Evolutionary conservation across 92 coral and sea anemone species (phyloP).

Genomic region (Muricea muricata): DNA sequence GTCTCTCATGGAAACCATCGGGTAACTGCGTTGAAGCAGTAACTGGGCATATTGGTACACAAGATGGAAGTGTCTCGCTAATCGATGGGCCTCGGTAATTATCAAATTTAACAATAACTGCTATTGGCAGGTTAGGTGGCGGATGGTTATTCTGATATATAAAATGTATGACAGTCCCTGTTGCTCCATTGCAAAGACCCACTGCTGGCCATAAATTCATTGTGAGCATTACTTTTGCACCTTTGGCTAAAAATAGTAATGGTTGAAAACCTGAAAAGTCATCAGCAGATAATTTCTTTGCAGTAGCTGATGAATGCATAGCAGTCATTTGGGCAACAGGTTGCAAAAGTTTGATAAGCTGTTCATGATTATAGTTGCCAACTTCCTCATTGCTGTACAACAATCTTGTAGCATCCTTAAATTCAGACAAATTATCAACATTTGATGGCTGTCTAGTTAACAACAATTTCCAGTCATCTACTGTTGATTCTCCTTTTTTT

Average conservation of each 20-base stretch:
- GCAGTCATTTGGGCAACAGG: slow-evolving; percentile 29
- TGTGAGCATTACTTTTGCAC: slow-evolving; percentile 3
- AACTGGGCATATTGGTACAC: slow-evolving; percentile 8
- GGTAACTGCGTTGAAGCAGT: slow-evolving; percentile 2
- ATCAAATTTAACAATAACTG: slow-evolving; percentile 9
- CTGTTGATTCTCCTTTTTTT: slow-evolving; percentile 7
- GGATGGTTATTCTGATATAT: background rate
- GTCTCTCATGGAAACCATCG: slow-evolving; percentile 34
- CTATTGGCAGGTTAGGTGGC: slow-evolving; percentile 15
- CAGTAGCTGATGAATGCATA: slow-evolving; percentile 12
- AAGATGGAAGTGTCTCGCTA: slow-evolving; percentile 4
- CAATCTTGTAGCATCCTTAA: slow-evolving; percentile 2
- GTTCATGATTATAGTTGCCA: slow-evolving; percentile 6
- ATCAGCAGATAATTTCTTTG: slow-evolving; percentile 1
- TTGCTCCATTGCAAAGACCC: slow-evolving; percentile 4
- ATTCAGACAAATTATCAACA: slow-evolving; percentile 19
- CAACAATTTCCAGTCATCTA: slow-evolving; percentile 69
- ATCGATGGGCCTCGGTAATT: slow-evolving; percentile 4
- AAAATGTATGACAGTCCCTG: slow-evolving; percentile 12
- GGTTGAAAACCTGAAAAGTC: slow-evolving; percentile 25
- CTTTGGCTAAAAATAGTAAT: slow-evolving; percentile 4
- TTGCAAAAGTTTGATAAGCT: slow-evolving; percentile 10
- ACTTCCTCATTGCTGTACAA: slow-evolving; percentile 1
- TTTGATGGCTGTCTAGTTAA: slow-evolving; percentile 66
- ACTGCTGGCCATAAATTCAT: slow-evolving; percentile 8